These are phyloP conservation scores for Ctena decussata DNA, from an alignment of 2,888 invertebrate species.

Conservation along the genomic window DNA sequence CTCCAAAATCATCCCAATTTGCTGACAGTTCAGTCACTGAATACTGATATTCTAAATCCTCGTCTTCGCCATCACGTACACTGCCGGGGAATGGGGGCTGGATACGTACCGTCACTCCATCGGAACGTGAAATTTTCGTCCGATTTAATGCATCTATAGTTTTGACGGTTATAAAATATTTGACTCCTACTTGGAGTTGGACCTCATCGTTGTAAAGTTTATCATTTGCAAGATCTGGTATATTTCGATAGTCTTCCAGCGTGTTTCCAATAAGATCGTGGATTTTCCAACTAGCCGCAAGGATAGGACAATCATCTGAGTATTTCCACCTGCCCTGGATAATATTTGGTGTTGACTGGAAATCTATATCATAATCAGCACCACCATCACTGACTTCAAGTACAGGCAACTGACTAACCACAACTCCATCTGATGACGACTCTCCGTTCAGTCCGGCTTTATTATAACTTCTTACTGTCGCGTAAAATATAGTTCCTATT, in stretches of 20 bases:
- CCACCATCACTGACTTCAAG: conserved; percentile 65
- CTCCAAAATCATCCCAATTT: conserved; percentile 78
- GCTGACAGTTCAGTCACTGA: conserved; percentile 63
- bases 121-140: conserved; percentile 62
- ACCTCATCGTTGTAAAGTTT: conserved; percentile 72
- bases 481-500: conserved; percentile 44
- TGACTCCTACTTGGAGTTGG: conserved; percentile 67
- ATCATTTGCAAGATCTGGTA: conserved; percentile 35
- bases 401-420: conserved; percentile 64
- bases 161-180: conserved; percentile 68
- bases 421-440: conserved; percentile 64
- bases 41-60: conserved; percentile 72
- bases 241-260: conserved; percentile 48
- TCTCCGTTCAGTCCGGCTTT: conserved; percentile 67
- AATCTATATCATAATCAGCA: conserved; percentile 60
- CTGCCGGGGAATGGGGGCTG: conserved; percentile 73
- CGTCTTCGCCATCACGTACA: conserved; percentile 72
- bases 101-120: conserved; percentile 73
- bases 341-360: conserved; percentile 63
- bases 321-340: conserved; percentile 72
- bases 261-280: conserved; percentile 66
- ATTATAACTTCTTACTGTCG: conserved; percentile 67
- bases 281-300: conserved; percentile 67
- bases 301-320: conserved; percentile 71
- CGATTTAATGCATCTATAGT: conserved; percentile 66